Base-by-base conservation (phyloP, 2,797 vertebrate species). In the Onychomys torridus region DNA sequence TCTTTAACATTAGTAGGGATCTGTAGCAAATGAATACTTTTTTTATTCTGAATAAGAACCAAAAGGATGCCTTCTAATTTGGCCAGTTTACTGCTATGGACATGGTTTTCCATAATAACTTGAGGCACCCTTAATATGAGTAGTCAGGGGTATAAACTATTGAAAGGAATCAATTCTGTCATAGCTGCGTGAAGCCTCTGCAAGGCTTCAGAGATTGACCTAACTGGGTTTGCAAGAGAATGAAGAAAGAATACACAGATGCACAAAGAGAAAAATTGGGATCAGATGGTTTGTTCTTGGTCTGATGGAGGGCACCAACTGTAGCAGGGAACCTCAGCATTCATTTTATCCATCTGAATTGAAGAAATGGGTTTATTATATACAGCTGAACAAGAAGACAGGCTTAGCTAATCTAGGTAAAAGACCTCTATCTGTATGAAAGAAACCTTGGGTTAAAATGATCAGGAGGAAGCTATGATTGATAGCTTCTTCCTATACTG, bases 91-190 rank as follows among this genome's bases (percentile, higher is more conserved):
- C 52, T 25, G 43, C 19, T 25, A 46, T 23, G 37, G 14, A 63
- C 32, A 69, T 71, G 21, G 27, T 61, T 95, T 88, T 93, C 96
- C 98, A 97, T 98, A 97, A 97, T 96, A 93, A 90, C 89, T 93
- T 93, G 94, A 23, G 69, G 14, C 7, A 67, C 92, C 46, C 61
- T 96, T 96, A 98, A 96, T 97, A 97, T 97, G 92, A 93, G 96
- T 95, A 97, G 95, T 91, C 95, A 91, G 89, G 94, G 94, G 76
- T 96, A 97, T 93, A 96, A 97, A 92, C 89, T 73, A 97, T 93
- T 94, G 97, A 94, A 96, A 65, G 87, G 2, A 0, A 96, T 97
- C 91, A 92, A n/a, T 97, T 97, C 73, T 89, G 86, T 95, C 88
- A 85, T 96, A 34, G 61, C 61, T 43, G 10, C n/a, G 29, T 67